These are phyloP conservation scores for Furnarius figulus DNA, from an alignment of 2,113 vertebrate genomes.

Conservation along the genomic window DNA sequence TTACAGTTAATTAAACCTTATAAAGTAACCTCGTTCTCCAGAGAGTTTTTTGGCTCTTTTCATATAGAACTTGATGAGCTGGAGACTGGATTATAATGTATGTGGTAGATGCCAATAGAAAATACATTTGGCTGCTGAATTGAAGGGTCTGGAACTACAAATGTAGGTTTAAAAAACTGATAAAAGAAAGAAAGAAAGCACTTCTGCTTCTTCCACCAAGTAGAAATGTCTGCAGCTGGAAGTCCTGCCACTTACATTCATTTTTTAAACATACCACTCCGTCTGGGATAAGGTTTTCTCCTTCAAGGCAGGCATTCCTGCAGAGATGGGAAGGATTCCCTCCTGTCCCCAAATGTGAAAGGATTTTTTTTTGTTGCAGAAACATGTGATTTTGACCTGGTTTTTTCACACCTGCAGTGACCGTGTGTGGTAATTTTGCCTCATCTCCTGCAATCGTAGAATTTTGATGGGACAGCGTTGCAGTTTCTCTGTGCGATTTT, in stretches of 20 bases:
- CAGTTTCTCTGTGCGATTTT: not conserved
- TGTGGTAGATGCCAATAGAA: not conserved
- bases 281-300: not conserved
- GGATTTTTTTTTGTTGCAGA: not conserved
- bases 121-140: not conserved
- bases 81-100: not conserved
- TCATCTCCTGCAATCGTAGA: not conserved
- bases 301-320: not conserved
- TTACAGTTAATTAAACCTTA: not conserved
- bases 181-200: not conserved
- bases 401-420: not conserved
- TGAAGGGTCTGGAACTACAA: not conserved
- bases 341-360: not conserved
- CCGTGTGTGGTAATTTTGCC: not conserved
- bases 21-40: not conserved
- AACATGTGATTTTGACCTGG: not conserved
- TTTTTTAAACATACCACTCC: not conserved
- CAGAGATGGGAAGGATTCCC: not conserved
- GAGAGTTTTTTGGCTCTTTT: slow-evolving; percentile 2
- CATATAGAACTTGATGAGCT: not conserved
- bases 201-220: not conserved
- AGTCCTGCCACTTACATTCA: not conserved
- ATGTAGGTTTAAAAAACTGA: not conserved
- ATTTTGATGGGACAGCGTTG: not conserved
- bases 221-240: not conserved